Evolutionary conservation across 2,113 vertebrate species (phyloP).

Genomic region (Eublepharis macularius): DNA sequence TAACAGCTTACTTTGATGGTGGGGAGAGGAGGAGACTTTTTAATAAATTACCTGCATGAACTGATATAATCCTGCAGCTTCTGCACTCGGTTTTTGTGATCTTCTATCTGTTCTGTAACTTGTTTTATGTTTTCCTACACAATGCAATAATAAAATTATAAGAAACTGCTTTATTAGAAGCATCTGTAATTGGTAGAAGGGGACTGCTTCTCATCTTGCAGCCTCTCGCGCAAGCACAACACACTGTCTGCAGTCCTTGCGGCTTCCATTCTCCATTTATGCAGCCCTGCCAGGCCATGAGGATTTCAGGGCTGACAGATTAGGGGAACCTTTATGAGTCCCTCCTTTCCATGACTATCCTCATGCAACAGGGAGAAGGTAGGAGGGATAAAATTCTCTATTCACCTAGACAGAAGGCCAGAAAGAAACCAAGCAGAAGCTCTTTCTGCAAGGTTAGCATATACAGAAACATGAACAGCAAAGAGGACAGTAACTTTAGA

Average conservation of each 20-base stretch:
- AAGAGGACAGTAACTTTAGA: background rate
- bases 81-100: constrained; percentile 78
- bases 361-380: background rate
- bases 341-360: background rate
- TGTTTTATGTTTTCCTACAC: constrained; percentile 83
- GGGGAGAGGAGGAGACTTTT: background rate
- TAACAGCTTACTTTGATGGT: background rate
- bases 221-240: background rate
- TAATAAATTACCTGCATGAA: constrained; percentile 81
- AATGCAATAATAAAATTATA: constrained; percentile 38
- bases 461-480: background rate
- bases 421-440: background rate
- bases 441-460: background rate
- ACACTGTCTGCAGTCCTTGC: background rate
- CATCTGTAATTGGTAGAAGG: no score
- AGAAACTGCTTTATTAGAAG: constrained; percentile 8
- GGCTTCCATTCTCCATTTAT: background rate
- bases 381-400: background rate
- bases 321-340: background rate
- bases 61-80: constrained; percentile 88
- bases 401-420: background rate
- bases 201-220: background rate
- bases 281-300: background rate
- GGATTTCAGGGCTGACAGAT: background rate
- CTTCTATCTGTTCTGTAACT: constrained; percentile 79